Conservation (phyloP, 2,888 invertebrate species). For the Shargacucullia verbasci region DNA sequence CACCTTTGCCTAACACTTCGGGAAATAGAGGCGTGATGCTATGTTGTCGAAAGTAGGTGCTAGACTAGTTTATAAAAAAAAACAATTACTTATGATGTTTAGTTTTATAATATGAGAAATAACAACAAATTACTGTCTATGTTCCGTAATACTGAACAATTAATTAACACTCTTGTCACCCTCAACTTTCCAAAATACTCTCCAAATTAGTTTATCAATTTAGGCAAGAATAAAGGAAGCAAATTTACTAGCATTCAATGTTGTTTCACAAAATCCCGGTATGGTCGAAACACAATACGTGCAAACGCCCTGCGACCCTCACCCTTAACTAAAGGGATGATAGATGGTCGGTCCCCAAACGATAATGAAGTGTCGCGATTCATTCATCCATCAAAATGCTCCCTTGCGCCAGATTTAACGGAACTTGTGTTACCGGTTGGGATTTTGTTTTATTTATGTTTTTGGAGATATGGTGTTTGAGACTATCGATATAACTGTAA, state of each 20-base stretch:
- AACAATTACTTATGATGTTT: too few species aligned
- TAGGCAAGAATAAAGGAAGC: constrained; percentile 24
- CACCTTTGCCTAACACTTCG: too few species aligned
- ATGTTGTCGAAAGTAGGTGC: too few species aligned
- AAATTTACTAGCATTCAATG: constrained; percentile 19
- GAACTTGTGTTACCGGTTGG: constrained; percentile 40
- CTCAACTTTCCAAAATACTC: not conserved
- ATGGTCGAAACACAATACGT: constrained; percentile 33
- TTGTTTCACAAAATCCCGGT: constrained; percentile 14
- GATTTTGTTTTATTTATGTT: constrained; percentile 28
- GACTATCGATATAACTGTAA: too few species aligned
- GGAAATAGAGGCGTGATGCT: too few species aligned
- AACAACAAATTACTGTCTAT: too few species aligned
- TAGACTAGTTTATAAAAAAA: too few species aligned
- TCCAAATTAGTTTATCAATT: constrained; percentile 22
- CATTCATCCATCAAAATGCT: constrained; percentile 57
- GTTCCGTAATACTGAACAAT: too few species aligned
- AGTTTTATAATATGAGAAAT: too few species aligned
- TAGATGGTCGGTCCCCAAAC: constrained; percentile 48
- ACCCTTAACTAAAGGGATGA: constrained; percentile 57
- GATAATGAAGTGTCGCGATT: constrained; percentile 59
- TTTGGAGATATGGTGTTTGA: constrained; percentile 9
- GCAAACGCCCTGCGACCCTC: constrained; percentile 39
- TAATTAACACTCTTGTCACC: too few species aligned
- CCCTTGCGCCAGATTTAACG: constrained; percentile 46